Evolutionary conservation across 2,113 vertebrate genomes (phyloP).

Genomic region (Balaeniceps rex): DNA sequence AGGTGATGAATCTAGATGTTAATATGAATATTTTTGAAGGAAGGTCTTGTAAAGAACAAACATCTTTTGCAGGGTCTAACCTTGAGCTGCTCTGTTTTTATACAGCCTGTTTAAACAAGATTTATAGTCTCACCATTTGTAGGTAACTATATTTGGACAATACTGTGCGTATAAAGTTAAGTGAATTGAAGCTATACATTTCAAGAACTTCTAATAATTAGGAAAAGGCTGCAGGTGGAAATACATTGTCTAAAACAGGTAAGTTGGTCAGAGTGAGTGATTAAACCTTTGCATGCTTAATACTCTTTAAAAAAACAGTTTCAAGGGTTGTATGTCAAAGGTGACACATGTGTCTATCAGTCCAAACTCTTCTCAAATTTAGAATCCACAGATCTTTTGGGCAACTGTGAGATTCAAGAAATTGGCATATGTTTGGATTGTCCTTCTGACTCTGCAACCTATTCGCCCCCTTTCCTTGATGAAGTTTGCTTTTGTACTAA

Average conservation of each 20-base stretch:
- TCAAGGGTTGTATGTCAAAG: not conserved
- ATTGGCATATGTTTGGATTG: not conserved
- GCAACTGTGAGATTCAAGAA: not conserved
- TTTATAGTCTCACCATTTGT: not conserved
- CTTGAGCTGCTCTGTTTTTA: not conserved
- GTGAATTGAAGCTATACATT: not conserved
- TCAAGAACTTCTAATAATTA: not conserved
- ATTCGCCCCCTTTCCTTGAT: not conserved
- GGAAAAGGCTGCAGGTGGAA: not conserved
- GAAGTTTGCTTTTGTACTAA: not conserved
- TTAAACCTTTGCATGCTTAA: not conserved
- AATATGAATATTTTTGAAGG: not conserved
- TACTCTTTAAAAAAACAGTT: not conserved
- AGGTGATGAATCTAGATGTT: not conserved
- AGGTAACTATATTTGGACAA: not conserved
- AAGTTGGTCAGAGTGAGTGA: not conserved
- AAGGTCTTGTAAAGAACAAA: not conserved
- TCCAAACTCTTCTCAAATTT: not conserved
- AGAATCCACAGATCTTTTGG: not conserved
- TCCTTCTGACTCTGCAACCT: not conserved
- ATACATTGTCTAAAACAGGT: not conserved
- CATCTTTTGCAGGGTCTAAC: not conserved
- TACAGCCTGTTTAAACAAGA: not conserved
- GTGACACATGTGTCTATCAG: rapidly evolving
- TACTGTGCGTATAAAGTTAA: not conserved